Evolutionary conservation across 2,797 vertebrate species (phyloP), one percentile per base, ranked within the genome.

Genomic region (Columba guinea): DNA sequence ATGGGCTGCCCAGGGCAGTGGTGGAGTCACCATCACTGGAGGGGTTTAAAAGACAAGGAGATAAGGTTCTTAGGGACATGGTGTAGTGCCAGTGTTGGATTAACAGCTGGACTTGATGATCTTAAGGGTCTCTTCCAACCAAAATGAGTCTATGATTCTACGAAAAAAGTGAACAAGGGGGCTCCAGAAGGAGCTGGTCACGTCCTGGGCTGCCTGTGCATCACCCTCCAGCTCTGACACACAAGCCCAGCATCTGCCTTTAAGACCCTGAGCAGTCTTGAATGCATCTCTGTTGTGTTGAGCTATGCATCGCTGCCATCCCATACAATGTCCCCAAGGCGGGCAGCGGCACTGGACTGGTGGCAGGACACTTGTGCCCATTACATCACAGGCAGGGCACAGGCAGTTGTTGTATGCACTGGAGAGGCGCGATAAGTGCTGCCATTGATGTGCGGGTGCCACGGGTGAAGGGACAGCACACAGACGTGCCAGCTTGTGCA

Each of bases 321-420:
- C 95, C 56, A 89, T 18, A 94, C 97, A 84, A 78, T 78, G 96
- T 87, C 44, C 95, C 93, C 97, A 39, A 64, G 97, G 97, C 90
- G 58, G 94, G 85, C 93, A 55, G 86, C 77, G 58, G 37, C 79
- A 90, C 92, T 78, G 96, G 95, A 96, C 90, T 39, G 92, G 95
- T 93, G 91, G 97, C 97, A 97, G 98, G 97, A 98, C 98, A 95
- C 95, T 97, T 78, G 84, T 96, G 97, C 95, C 95, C 97, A 97
- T 98, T 91, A 98, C 97, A 94, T 98, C 98, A 98, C 35, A 52
- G 90, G 95, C 97, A 77, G 94, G 93, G 96, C 97, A 98, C 98
- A 98, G 98, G 97, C 91, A 56, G 94, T 96, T 94, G 83, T 97
- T 98, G 98, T 98, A 11, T 34, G 62, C 39, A 10, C 90, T 28